Evolutionary conservation across 1,140 invertebrate genomes (phyloP).

Genomic region (Lordiphosa clarofinis): DNA sequence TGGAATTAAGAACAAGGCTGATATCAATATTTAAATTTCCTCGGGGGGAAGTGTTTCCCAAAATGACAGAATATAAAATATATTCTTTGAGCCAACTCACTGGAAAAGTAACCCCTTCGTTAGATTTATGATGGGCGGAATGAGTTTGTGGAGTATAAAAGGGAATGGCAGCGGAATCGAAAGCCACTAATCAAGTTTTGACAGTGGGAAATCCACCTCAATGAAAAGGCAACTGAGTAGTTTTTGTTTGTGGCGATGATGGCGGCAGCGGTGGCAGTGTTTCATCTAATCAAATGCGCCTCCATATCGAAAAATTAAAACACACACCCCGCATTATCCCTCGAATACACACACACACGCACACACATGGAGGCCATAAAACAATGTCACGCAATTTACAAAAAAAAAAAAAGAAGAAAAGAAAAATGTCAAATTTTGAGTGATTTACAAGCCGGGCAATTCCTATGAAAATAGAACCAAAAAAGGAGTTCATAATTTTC

Average conservation of each 20-base stretch:
- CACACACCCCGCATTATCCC: slow-evolving; percentile 17
- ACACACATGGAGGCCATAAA: slow-evolving; percentile 49
- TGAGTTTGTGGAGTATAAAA: slow-evolving; percentile 23
- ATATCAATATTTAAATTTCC: too few species aligned
- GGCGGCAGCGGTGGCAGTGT: slow-evolving; percentile 33
- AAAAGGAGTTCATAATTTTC: slow-evolving; percentile 67
- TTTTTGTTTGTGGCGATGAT: slow-evolving; percentile 28
- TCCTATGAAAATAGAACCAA: slow-evolving; percentile 50
- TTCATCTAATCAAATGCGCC: slow-evolving; percentile 58
- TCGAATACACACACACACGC: slow-evolving; percentile 16
- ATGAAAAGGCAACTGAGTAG: slow-evolving; percentile 35
- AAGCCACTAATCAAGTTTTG: slow-evolving; percentile 72
- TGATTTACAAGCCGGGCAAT: slow-evolving; percentile 70
- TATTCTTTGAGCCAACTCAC: slow-evolving; percentile 39
- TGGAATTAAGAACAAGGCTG: too few species aligned
- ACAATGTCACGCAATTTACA: slow-evolving; percentile 78
- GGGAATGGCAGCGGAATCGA: slow-evolving; percentile 38
- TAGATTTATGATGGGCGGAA: slow-evolving; percentile 65
- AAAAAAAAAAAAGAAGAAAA: slow-evolving; percentile 16
- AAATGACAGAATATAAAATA: slow-evolving; percentile 60
- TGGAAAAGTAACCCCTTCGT: slow-evolving; percentile 55
- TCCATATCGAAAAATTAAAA: slow-evolving; percentile 43
- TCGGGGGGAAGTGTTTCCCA: background rate
- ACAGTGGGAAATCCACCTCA: slow-evolving; percentile 67
- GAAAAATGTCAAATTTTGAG: slow-evolving; percentile 76